phyloP scores from a whole-genome alignment of 1,140 invertebrate genomes.

The Asbolus verrucosus region DNA sequence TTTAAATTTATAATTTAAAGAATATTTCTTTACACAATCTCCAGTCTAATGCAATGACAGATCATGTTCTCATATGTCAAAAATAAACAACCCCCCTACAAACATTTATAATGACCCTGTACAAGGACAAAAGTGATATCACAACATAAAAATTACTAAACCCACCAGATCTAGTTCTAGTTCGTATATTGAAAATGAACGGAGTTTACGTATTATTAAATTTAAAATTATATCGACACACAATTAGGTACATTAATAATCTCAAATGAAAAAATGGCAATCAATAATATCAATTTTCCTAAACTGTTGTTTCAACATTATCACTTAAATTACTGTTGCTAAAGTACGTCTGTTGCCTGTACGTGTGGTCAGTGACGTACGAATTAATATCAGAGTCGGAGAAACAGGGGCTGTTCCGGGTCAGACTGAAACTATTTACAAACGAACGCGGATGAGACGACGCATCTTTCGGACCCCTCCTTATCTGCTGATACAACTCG shows the following conservation, averaged over 20 bases:
- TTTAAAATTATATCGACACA: neutral
- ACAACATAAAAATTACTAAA: too few species aligned
- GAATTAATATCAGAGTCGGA: conserved; percentile 63
- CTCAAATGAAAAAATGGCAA: conserved; percentile 34
- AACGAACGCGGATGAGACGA: conserved; percentile 22
- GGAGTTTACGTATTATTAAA: neutral
- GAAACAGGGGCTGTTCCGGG: conserved; percentile 56
- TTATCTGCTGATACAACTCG: conserved; percentile 71
- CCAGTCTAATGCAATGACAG: too few species aligned
- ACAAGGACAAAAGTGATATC: too few species aligned
- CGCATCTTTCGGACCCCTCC: conserved; percentile 54
- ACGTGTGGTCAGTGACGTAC: conserved; percentile 50
- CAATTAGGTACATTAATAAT: conserved; percentile 6
- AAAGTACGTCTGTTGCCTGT: conserved; percentile 32
- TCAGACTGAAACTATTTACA: conserved; percentile 35
- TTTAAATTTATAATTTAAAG: too few species aligned
- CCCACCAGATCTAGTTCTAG: too few species aligned
- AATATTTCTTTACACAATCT: too few species aligned
- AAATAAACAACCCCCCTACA: too few species aligned
- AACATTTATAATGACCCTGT: too few species aligned
- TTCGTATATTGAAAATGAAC: too few species aligned
- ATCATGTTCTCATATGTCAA: too few species aligned
- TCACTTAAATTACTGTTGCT: conserved; percentile 49
- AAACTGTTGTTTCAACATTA: conserved; percentile 62
- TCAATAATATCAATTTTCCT: conserved; percentile 38